A percentile compares a stretch with the other conserved stretches of the same genome.
Conservation (phyloP, 2,797 vertebrate species). For the Australoheros facetus region DNA sequence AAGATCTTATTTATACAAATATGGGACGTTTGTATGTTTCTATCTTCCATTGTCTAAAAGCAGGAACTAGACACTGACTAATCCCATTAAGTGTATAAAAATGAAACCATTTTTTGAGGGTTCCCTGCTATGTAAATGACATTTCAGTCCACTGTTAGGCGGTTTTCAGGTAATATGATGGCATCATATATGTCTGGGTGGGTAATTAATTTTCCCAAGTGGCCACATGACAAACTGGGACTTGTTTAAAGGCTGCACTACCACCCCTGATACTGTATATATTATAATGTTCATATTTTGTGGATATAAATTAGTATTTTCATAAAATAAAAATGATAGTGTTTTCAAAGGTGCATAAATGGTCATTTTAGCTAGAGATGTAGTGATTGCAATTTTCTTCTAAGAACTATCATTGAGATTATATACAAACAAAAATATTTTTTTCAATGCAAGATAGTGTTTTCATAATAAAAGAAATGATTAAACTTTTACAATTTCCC, state of each 20-base stretch:
- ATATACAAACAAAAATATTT: too few relatives aligned
- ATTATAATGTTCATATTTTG: too few relatives aligned
- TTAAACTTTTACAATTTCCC: too few relatives aligned
- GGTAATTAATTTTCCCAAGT: too few relatives aligned
- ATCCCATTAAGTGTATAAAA: not conserved
- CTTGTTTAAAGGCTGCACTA: not conserved
- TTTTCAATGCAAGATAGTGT: too few relatives aligned
- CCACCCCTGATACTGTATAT: too few relatives aligned
- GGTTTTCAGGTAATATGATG: not conserved
- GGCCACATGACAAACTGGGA: not conserved
- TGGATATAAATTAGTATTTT: not conserved
- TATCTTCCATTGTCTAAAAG: not conserved
- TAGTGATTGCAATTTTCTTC: not conserved
- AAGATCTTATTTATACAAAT: not conserved
- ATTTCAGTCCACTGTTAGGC: not conserved
- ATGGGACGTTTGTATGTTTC: not conserved
- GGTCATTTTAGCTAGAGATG: not conserved
- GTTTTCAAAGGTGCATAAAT: not conserved
- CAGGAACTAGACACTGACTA: too few relatives aligned
- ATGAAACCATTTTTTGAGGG: not conserved
- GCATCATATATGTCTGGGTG: too few relatives aligned
- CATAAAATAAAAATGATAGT: not conserved
- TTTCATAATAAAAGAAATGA: too few relatives aligned
- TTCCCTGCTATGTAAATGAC: not conserved
- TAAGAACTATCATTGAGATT: too few relatives aligned